A percentile compares a stretch with the other conserved stretches of the same genome.
Conservation (phyloP, 2,113 vertebrate genomes). For the Carlito syrichta region DNA sequence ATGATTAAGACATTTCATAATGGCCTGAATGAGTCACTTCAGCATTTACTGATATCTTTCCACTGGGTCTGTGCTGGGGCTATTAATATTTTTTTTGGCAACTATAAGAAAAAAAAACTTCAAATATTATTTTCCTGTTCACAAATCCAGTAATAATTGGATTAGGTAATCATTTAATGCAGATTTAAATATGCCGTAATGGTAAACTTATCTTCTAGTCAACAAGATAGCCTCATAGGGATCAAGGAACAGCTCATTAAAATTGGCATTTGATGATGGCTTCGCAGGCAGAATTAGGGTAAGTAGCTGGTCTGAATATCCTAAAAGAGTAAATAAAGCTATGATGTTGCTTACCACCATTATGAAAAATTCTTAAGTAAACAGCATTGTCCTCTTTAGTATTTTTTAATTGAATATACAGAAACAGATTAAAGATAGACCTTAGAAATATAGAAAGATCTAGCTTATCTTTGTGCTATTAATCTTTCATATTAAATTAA, state of each 20-base stretch:
- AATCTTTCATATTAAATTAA: conserved; percentile 34
- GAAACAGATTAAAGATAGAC: conserved; percentile 23
- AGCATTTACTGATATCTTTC: not conserved
- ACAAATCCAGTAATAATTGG: not conserved
- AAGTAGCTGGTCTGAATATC: not conserved
- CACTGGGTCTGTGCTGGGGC: not conserved
- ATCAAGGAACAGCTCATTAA: not conserved
- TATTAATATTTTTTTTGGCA: not conserved
- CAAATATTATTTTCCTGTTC: conserved; percentile 3
- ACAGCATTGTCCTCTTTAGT: not conserved
- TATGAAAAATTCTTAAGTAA: not conserved
- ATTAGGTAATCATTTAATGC: conserved; percentile 21
- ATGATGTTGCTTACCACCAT: not conserved
- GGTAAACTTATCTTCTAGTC: conserved; percentile 24
- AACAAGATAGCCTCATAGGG: not conserved
- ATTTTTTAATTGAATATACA: conserved; percentile 32
- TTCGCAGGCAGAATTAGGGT: not conserved
- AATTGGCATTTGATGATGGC: not conserved
- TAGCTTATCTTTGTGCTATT: not conserved
- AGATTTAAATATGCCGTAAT: conserved; percentile 4
- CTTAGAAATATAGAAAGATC: not conserved
- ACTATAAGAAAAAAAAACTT: not conserved
- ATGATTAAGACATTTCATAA: not conserved
- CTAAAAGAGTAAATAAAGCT: not conserved
- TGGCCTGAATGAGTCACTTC: not conserved